Base-by-base conservation (phyloP, 1,140 invertebrate genomes). In the Mamestra configurata region DNA sequence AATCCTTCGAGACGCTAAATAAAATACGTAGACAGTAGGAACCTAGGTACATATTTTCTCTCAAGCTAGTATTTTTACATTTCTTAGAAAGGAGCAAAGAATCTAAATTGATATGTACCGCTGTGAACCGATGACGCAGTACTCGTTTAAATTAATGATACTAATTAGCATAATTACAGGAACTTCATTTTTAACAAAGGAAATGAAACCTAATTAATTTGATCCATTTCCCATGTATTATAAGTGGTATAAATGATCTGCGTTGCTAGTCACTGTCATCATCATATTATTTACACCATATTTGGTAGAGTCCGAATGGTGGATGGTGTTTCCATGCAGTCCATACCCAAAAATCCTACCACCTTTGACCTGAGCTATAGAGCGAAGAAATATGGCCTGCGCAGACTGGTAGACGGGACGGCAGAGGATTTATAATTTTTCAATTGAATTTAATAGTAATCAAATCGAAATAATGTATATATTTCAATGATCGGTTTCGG, bases 191-290 rank as follows among this genome's bases (percentile, higher is more conserved):
- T 70, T 76, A 61, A 64, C 37, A 49, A 49, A 76, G 73, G 73
- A 76, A 76, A 76, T 76, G 22, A 76, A 64, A 76, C 57, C 51
- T 73, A 73, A 73, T 76, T 76, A 51, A 46, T 64, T 59, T 57
- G 68, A 1, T 7, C 55, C 15, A 75, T 75, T 46, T 24, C 11
- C 55, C 20, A 40, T 70, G 18, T 22, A 53, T 53, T 51, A 10
- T 18, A 53, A 22, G 11, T 31, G 37, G 24, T 4, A 7, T 59
- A 31, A 15, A 37, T 61, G 59, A 37, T 31, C 15, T n/a, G 5
- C n/a, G 6, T 13, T 27, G 15, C 1, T 11, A 31, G 10, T 27
- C n/a, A 37, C 18, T 3, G 5, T 24, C n/a, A n/a, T 5, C 8
- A 15, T 10, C n/a, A 3, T 35, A 18, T 37, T 18, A 22, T 11